Evolutionary conservation across 2,797 vertebrate species (phyloP).

Genomic region (Sebastolobus alascanus): DNA sequence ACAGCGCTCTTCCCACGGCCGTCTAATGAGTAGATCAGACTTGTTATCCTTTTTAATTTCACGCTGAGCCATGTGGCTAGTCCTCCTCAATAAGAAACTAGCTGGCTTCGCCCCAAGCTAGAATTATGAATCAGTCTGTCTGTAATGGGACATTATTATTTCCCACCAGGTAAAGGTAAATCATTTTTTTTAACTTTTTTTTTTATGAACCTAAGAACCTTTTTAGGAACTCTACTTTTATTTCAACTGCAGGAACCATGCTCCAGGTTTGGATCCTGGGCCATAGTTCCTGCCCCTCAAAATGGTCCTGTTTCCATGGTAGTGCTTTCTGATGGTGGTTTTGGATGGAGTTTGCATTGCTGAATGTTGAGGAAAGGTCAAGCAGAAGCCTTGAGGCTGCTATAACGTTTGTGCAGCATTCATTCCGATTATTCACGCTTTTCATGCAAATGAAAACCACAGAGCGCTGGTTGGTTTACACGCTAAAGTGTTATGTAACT

Average conservation of each 20-base stretch:
- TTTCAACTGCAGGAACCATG: too few species aligned
- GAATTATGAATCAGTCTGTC: conserved; percentile 41
- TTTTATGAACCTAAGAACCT: too few species aligned
- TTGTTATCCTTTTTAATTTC: conserved; percentile 71
- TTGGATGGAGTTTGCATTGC: background rate
- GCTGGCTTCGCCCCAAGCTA: conserved; percentile 46
- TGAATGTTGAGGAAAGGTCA: background rate
- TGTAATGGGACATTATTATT: conserved; percentile 41
- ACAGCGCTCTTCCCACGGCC: conserved; percentile 49
- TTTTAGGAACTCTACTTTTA: too few species aligned
- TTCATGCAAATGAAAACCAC: conserved; percentile 12
- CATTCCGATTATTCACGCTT: background rate
- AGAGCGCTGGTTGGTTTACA: background rate
- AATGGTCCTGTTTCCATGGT: too few species aligned
- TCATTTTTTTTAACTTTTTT: too few species aligned
- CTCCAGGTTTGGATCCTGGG: too few species aligned
- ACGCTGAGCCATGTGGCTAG: conserved; percentile 53
- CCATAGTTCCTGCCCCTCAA: too few species aligned
- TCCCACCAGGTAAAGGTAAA: conserved; percentile 5
- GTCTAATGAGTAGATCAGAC: conserved; percentile 61
- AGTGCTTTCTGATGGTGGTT: background rate
- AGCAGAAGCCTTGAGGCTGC: background rate
- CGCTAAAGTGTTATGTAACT: background rate
- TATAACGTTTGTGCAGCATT: background rate
- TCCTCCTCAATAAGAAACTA: conserved; percentile 39